Evolutionary conservation across 2,797 vertebrate genomes (phyloP), one percentile per base, ranked within the genome.

Genomic region (Oreochromis mossambicus): DNA sequence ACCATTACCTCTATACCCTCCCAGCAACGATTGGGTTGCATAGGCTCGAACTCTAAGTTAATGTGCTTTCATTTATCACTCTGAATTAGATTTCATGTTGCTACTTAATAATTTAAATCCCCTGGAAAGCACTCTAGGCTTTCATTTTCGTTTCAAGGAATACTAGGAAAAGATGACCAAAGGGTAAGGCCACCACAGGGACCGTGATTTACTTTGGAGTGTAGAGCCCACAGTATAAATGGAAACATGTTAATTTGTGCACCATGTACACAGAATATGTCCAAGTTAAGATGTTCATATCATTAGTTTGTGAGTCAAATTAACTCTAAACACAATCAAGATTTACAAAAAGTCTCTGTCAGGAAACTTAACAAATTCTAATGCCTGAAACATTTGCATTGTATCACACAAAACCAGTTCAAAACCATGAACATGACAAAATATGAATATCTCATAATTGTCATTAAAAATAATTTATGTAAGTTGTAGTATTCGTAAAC

Each of bases 1-100:
- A 86, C 89, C 81, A 92, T 92, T 90, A 90, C 83, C 86, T 91
- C 89, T 78, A 41, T 77, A 78, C 87, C 92, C 91, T 93, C 87
- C 85, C 24, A 94, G 93, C 90, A 93, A 87, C 78, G 77, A 92
- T 86, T 52, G 87, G 89, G 87, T 92, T 88, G 87, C 92, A 90
- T 83, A 85, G 86, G 82, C 89, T 88, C 24, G 29, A 85, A 85
- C 87, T 88, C 84, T 91, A 92, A 94, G 92, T 92, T 93, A 91
- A 90, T 94, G 92, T 92, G 85, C 94, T 95, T 95, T 95, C 93
- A 95, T 96, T 95, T 89, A 95, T 95, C 95, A 95, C 92, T 89
- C 87, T 78, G 92, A 95, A 96, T 95, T 94, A 94, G 91, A 94
- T 94, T 93, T 92, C 92, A 92, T 93, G 91, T 95, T 94, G 88